Conservation (phyloP, 2,797 vertebrate genomes). For the Malurus splendens region DNA sequence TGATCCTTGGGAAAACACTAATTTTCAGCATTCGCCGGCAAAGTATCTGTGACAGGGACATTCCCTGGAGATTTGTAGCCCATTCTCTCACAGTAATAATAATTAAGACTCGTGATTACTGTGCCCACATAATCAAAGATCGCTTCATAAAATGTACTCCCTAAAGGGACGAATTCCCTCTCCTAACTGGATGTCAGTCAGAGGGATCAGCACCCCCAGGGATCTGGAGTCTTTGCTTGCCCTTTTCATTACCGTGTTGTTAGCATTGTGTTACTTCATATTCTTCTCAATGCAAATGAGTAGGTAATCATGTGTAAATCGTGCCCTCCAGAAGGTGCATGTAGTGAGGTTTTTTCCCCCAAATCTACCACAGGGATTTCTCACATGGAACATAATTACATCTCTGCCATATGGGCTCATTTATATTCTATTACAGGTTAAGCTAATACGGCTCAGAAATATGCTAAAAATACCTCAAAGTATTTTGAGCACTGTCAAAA, state of each 20-base stretch:
- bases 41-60: conserved; percentile 70
- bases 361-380: conserved; percentile 77
- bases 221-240: conserved; percentile 65
- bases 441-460: conserved; percentile 78
- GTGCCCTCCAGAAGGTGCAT: conserved; percentile 74
- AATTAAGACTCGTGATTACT: conserved; percentile 80
- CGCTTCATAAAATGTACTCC: conserved; percentile 69
- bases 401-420: conserved; percentile 81
- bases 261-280: conserved; percentile 71
- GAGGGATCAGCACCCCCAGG: conserved; percentile 66
- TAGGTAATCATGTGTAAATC: conserved; percentile 75
- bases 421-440: conserved; percentile 85
- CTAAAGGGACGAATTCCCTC: conserved; percentile 58
- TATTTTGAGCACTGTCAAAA: conserved; percentile 73
- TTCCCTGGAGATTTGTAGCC: conserved; percentile 73
- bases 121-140: conserved; percentile 82
- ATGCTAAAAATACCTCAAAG: conserved; percentile 78
- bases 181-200: conserved; percentile 77
- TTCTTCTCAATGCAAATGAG: conserved; percentile 77
- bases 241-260: conserved; percentile 72
- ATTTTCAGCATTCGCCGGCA: conserved; percentile 66
- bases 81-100: conserved; percentile 78
- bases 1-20: conserved; percentile 74
- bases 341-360: conserved; percentile 62
- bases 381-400: conserved; percentile 76